These are phyloP conservation scores for Zelostemma sp. DNA, from an alignment of 1,140 invertebrate genomes.

Conservation along the genomic window DNA sequence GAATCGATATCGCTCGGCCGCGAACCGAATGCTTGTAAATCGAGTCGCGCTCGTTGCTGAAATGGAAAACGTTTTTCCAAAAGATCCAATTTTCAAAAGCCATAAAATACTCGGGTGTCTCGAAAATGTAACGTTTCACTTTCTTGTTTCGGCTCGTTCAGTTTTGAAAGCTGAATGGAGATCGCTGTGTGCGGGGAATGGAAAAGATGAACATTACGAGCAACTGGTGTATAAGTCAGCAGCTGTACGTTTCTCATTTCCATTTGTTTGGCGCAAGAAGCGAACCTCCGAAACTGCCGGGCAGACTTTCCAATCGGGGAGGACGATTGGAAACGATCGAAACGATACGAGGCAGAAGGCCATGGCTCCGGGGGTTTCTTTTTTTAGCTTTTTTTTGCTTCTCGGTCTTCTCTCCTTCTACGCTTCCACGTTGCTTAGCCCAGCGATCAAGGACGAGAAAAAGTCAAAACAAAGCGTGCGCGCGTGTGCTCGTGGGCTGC, in stretches of 20 bases:
- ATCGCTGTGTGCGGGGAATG: too few relatives aligned
- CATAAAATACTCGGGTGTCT: too few relatives aligned
- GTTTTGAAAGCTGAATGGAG: too few relatives aligned
- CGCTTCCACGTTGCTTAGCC: conserved; percentile 29
- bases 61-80: conserved; percentile 29
- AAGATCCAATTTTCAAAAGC: too few relatives aligned
- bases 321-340: conserved; percentile 45
- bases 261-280: conserved; percentile 21
- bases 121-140: too few relatives aligned
- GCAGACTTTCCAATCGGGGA: conserved; percentile 41
- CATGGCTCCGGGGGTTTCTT: conserved; percentile 23
- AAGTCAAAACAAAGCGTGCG: conserved; percentile 41
- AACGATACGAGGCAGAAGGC: conserved; percentile 11
- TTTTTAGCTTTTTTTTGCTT: too few relatives aligned
- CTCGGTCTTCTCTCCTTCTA: conserved; percentile 37
- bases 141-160: too few relatives aligned
- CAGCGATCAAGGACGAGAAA: conserved; percentile 55
- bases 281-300: conserved; percentile 24
- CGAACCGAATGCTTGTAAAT: conserved; percentile 33
- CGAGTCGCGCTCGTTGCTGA: conserved; percentile 28
- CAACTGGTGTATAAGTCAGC: conserved; percentile 32
- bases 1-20: conserved; percentile 44
- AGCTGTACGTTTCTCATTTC: conserved; percentile 16
- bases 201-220: too few relatives aligned
- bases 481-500: conserved; percentile 8